phyloP scores from a whole-genome alignment of 1,140 invertebrate genomes.

The Globodera ellingtonae region DNA sequence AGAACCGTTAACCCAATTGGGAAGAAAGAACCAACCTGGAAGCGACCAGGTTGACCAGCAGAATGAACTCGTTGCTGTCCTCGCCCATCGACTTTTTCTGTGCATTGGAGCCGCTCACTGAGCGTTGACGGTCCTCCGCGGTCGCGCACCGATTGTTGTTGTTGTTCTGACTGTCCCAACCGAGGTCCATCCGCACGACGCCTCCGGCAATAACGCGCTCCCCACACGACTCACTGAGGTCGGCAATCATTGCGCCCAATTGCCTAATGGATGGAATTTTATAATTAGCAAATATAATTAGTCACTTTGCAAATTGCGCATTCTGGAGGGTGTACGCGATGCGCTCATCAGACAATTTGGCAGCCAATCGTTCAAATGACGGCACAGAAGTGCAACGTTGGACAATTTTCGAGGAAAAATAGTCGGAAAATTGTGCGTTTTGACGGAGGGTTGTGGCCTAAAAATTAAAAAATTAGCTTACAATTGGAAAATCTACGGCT shows the following conservation, averaged over 20 bases:
- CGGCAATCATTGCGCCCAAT: slow-evolving; percentile 33
- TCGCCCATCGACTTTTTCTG: background rate
- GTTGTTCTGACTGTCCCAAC: slow-evolving; percentile 44
- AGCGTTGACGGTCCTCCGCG: too few species aligned
- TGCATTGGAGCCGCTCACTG: background rate
- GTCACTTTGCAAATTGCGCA: slow-evolving; percentile 52
- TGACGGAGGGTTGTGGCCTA: background rate
- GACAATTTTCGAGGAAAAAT: background rate
- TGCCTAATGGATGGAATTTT: background rate
- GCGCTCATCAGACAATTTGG: slow-evolving; percentile 3
- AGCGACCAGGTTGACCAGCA: slow-evolving; percentile 51
- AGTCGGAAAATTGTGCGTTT: background rate
- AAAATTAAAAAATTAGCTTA: background rate
- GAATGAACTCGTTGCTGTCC: slow-evolving; percentile 44
- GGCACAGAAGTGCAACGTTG: slow-evolving; percentile 9
- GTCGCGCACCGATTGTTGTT: too few species aligned
- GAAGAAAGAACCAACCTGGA: slow-evolving; percentile 33
- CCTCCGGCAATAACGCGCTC: slow-evolving; percentile 24
- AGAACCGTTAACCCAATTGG: background rate
- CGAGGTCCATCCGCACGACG: slow-evolving; percentile 51
- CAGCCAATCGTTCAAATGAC: slow-evolving; percentile 17
- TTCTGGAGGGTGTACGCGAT: slow-evolving; percentile 45
- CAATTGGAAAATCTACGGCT: too few species aligned
- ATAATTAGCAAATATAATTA: background rate
- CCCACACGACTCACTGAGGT: background rate